Evolutionary conservation across 2,888 invertebrate species (phyloP), one percentile per base, ranked within the genome.

Genomic region (Epistrophella euchroma): DNA sequence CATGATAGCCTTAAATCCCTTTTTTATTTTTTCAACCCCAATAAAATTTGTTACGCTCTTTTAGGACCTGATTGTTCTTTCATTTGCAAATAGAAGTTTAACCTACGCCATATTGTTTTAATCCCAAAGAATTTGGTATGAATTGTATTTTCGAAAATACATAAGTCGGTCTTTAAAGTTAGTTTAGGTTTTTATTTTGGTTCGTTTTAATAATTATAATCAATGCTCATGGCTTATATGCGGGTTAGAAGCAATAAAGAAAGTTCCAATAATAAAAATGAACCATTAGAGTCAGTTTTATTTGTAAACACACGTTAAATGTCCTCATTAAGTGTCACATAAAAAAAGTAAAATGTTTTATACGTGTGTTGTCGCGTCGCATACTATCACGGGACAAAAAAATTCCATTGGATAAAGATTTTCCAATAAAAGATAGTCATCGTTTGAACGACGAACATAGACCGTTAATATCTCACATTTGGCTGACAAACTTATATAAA

Each of bases 1-100:
- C 32, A 66, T 50, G 35, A 52, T 47, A 56, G 43, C 43, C 60
- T 60, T 60, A 64, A 55, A 58, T 70, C 82, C 77, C 68, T 70
- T 52, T 47, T 43, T 45, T 45, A 19, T 72, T 15, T 62, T 79
- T 81, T 45, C 84, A 79, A 81, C 84, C 87, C 87, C 88, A 88
- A 88, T 88, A 88, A 88, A 88, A 87, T 88, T 88, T 82, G 88
- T 84, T 84, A 88, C 66, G 87, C 88, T 87, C 87, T 88, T 84
- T 88, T 84, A 88, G 88, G 73, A 87, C 86, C 86, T 83, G 83
- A 86, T 86, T 86, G 86, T 86, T 82, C 71, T 71, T 86, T 82
- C 82, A 86, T 86, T 86, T 77, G 81, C 68, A 80, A 80, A 80
- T 74, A 77, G 74, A 77, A 71, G 73, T 86, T 82, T 74, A 86